phyloP scores from a whole-genome alignment of 2,113 vertebrate genomes.

The Albula goreensis region DNA sequence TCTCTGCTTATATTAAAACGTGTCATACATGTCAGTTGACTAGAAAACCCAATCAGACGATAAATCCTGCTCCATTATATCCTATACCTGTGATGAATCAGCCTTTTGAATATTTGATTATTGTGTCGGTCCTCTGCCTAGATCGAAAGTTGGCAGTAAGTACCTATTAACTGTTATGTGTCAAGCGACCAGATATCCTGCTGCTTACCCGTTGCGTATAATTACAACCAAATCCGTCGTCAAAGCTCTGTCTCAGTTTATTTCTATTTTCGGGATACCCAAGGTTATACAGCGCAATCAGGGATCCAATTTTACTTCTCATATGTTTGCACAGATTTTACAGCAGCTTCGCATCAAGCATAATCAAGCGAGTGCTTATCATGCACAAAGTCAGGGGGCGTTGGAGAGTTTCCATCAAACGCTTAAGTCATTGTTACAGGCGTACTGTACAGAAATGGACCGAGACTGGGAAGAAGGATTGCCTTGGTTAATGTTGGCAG shows the following conservation, averaged over 20 bases:
- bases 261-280: conserved; percentile 5
- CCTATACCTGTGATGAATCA: neutral
- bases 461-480: neutral
- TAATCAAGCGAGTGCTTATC: neutral
- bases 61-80: neutral
- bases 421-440: neutral
- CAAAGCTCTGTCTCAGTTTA: neutral
- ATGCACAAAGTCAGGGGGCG: neutral
- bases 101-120: neutral
- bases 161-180: conserved; percentile 19
- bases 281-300: conserved; percentile 14
- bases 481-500: neutral
- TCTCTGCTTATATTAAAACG: conserved; percentile 10
- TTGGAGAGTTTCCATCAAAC: conserved; percentile 2
- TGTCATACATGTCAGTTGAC: conserved; percentile 7
- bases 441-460: neutral
- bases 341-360: conserved; percentile 14
- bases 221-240: neutral
- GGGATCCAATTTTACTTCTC: conserved; percentile 4
- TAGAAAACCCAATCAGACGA: conserved; percentile 1
- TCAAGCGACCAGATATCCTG: conserved; percentile 5
- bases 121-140: conserved; percentile 7
- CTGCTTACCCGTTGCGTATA: neutral
- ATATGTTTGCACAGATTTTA: neutral
- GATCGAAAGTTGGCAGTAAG: neutral